Conservation (phyloP, 2,888 invertebrate genomes). For the Oasisia sp. region DNA sequence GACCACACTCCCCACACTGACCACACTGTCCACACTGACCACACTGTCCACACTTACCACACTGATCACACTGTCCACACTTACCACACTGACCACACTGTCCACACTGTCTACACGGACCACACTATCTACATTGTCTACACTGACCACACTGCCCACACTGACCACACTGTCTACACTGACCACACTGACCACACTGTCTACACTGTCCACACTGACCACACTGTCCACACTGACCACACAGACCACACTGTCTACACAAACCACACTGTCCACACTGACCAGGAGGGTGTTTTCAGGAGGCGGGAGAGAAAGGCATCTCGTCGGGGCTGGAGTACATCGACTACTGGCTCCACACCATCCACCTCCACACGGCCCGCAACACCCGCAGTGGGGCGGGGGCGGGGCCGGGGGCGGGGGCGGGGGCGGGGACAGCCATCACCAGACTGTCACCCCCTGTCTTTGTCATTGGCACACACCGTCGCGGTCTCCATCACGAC, state of each 20-base stretch:
- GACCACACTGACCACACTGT: not conserved
- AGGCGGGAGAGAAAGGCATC: slow-evolving; percentile 35
- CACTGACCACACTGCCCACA: not conserved
- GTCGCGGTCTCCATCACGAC: slow-evolving; percentile 57
- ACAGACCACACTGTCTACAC: too few relatives aligned
- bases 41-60: too few relatives aligned
- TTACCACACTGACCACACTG: not conserved
- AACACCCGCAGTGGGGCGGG: slow-evolving; percentile 44
- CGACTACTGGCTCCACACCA: slow-evolving; percentile 62
- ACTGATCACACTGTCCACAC: not conserved
- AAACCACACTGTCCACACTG: not conserved
- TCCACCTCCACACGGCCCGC: slow-evolving; percentile 60
- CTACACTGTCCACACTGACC: too few relatives aligned
- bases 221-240: not conserved
- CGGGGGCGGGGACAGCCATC: too few relatives aligned
- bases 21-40: not conserved
- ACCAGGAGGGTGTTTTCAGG: not conserved
- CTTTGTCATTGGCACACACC: slow-evolving; percentile 65
- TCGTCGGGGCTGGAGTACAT: slow-evolving; percentile 57
- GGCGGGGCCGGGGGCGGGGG: too few relatives aligned
- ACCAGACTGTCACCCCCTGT: slow-evolving; percentile 63
- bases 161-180: too few relatives aligned
- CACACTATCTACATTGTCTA: too few relatives aligned
- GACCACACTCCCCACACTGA: too few relatives aligned
- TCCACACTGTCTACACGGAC: too few relatives aligned